These are phyloP conservation scores for Probosciger aterrimus DNA, from an alignment of 2,113 vertebrate genomes.

Conservation along the genomic window DNA sequence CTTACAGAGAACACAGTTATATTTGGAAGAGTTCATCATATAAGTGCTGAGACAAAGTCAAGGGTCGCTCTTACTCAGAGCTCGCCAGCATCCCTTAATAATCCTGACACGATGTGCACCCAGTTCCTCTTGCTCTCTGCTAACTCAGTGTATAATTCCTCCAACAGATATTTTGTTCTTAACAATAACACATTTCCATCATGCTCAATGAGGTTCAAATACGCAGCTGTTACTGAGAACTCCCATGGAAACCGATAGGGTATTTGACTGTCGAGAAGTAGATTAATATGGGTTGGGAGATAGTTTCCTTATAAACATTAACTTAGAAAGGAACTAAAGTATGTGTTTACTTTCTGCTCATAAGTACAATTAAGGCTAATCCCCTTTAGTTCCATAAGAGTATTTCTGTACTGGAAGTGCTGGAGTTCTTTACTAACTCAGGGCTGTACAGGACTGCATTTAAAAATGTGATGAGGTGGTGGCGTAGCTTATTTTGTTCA, in stretches of 20 bases:
- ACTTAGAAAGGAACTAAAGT: background rate
- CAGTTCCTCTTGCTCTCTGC: background rate
- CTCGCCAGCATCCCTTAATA: background rate
- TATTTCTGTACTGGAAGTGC: background rate
- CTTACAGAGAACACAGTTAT: background rate
- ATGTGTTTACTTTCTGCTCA: background rate
- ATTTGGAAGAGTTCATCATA: background rate
- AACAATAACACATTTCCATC: background rate
- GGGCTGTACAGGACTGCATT: background rate
- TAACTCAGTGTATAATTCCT: background rate
- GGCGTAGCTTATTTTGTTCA: background rate
- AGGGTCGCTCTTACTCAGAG: background rate
- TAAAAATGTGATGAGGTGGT: background rate
- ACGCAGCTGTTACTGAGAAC: background rate
- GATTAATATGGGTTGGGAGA: background rate
- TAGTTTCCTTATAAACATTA: background rate
- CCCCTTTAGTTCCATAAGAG: background rate
- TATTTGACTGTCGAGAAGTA: background rate
- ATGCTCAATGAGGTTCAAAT: background rate
- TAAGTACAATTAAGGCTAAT: background rate
- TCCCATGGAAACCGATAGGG: background rate
- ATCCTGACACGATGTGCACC: background rate
- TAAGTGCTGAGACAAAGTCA: background rate
- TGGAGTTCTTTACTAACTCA: background rate
- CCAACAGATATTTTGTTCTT: background rate